Evolutionary conservation across 2,797 vertebrate genomes (phyloP).

Genomic region (Sphenodon punctatus): DNA sequence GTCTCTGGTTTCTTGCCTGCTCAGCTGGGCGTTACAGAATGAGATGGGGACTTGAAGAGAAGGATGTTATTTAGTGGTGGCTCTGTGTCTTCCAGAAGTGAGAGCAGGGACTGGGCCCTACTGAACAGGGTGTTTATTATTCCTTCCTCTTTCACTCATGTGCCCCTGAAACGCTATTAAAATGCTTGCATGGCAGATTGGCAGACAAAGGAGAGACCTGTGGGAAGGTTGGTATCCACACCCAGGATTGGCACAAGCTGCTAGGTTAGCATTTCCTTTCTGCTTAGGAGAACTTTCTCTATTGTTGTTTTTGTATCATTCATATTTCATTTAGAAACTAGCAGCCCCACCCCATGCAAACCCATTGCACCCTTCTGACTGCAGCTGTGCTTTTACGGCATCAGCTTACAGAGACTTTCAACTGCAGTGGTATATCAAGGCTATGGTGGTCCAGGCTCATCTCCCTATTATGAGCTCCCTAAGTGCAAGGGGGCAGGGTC

Average conservation of each 20-base stretch:
- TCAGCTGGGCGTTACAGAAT: background rate
- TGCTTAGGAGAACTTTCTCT: background rate
- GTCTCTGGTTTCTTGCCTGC: background rate
- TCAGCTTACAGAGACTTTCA: background rate
- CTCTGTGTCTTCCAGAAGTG: background rate
- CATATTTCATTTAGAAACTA: too few relatives aligned
- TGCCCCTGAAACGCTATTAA: background rate
- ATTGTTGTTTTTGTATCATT: background rate
- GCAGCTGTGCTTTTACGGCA: background rate
- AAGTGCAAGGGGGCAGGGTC: too few relatives aligned
- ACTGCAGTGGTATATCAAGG: too few relatives aligned
- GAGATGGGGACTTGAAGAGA: background rate
- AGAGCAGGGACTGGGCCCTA: background rate
- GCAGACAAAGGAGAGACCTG: background rate
- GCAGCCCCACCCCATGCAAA: too few relatives aligned
- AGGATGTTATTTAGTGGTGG: background rate
- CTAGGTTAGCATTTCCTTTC: background rate
- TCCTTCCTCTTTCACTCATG: background rate
- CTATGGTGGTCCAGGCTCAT: too few relatives aligned
- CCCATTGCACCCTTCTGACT: background rate
- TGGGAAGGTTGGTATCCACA: background rate
- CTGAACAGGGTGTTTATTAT: background rate
- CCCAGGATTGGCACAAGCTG: background rate
- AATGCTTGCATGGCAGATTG: background rate
- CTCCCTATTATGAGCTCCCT: too few relatives aligned